Evolutionary conservation across 2,888 invertebrate genomes (phyloP), one percentile per base, ranked within the genome.

Genomic region (Synergus itoensis): DNA sequence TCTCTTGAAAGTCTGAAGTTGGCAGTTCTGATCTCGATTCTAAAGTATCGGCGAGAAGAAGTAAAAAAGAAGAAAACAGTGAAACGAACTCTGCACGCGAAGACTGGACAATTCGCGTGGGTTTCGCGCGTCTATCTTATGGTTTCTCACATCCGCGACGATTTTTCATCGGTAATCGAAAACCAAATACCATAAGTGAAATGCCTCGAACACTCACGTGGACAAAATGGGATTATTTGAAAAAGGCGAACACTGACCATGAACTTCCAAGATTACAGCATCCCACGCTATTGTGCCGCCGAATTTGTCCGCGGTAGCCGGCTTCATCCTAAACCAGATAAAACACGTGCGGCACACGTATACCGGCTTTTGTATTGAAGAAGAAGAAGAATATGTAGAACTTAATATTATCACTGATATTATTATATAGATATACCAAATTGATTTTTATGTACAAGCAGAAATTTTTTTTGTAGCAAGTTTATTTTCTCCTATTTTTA

Each of bases 171-270:
- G 18, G 21, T 21, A 21, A 67, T 67, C 67, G 41, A 7, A 45
- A 67, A 43, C 5, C 45, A 21, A 67, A 43, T 14, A 43, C 5
- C 14, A 21, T 67, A 67, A 45, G 67, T 43, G 41, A 21, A 67
- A 67, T 8, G 18, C 67, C 21, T 45, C 12, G 21, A 45, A 45
- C 12, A 45, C 43, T 67, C 67, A 65, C 18, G 7, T 40, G 64
- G 64, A 3, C 64, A 43, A 67, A 43, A 67, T 45, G 43, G 67
- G 43, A 67, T 67, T 45, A 67, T 67, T 67, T 21, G 45, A 67
- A 1, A 21, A 78, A 79, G 65, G 67, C 41, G 57, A 76, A 18
- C 73, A 76, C 60, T 43, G 41, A 36, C 60, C 76, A 76, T 60
- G 64, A 79, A 40, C 57, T 65, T 64, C 21, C 16, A 9, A 63